phyloP scores from a whole-genome alignment of 1,140 invertebrate genomes.

The Nomia melanderi region DNA sequence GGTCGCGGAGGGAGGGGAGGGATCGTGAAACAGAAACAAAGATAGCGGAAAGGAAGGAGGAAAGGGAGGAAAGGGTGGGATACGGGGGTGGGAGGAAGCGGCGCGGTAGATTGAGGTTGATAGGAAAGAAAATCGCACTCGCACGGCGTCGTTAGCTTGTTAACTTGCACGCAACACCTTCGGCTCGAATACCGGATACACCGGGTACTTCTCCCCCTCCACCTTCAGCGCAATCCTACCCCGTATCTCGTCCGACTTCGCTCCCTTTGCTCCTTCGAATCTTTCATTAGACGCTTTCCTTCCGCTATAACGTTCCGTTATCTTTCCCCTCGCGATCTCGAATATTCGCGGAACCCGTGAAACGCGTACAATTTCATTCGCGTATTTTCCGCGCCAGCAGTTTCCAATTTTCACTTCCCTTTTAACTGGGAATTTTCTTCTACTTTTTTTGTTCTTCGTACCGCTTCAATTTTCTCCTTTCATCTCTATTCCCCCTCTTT shows the following conservation, averaged over 20 bases:
- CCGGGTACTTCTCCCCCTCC: slow-evolving; percentile 54
- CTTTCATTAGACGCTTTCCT: not conserved
- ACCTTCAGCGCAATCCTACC: slow-evolving; percentile 46
- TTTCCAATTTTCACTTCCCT: no score
- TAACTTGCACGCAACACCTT: slow-evolving; percentile 81
- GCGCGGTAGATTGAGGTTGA: slow-evolving; percentile 80
- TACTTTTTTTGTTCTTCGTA: no score
- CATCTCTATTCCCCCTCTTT: no score
- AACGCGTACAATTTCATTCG: no score
- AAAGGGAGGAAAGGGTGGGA: slow-evolving; percentile 58
- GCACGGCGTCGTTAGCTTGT: slow-evolving; percentile 80
- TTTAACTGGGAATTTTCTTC: no score
- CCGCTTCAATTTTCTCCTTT: no score
- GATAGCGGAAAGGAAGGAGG: slow-evolving; percentile 26
- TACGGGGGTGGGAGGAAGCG: slow-evolving; percentile 47
- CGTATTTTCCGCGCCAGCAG: no score
- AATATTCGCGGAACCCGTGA: no score
- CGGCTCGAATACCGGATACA: slow-evolving; percentile 79
- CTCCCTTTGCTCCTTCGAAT: slow-evolving; percentile 20
- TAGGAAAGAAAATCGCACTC: slow-evolving; percentile 81
- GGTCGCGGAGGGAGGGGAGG: slow-evolving; percentile 8
- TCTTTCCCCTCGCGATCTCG: slow-evolving; percentile 36
- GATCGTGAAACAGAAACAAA: slow-evolving; percentile 30
- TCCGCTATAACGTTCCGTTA: not conserved
- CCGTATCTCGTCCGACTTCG: not conserved